A percentile compares a stretch with the other conserved stretches of the same genome.
Evolutionary conservation across 2,797 vertebrate genomes (phyloP).

Genomic region (Acipenser transmontanus): DNA sequence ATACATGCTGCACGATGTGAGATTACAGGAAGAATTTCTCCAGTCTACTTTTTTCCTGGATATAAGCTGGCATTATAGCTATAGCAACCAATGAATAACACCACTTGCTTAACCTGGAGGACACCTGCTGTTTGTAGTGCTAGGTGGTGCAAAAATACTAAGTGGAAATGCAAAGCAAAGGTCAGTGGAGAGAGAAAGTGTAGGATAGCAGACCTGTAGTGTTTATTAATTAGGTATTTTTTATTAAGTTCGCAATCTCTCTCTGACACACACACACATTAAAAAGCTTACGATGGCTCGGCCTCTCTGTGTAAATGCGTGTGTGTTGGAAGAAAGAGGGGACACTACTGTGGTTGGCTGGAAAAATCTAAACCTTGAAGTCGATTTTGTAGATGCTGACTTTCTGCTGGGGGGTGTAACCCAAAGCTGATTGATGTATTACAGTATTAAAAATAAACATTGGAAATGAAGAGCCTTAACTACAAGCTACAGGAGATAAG

Average conservation of each 20-base stretch:
- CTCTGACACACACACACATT: neutral
- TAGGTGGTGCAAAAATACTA: conserved; percentile 6
- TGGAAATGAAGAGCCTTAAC: no score
- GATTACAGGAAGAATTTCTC: conserved; percentile 32
- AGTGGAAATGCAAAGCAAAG: conserved; percentile 4
- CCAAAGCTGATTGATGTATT: no score
- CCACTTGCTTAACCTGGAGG: neutral
- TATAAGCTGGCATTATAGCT: conserved; percentile 1
- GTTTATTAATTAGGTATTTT: conserved; percentile 8
- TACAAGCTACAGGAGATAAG: no score
- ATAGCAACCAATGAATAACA: neutral
- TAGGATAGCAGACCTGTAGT: neutral
- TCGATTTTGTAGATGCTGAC: no score
- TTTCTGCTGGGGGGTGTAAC: no score
- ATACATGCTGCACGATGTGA: conserved; percentile 11
- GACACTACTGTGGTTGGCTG: neutral
- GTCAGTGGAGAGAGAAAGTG: neutral
- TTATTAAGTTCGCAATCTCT: conserved; percentile 5
- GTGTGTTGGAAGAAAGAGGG: neutral
- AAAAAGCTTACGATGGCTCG: neutral
- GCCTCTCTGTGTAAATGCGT: neutral
- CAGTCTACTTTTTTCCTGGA: conserved; percentile 12
- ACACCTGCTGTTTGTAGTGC: neutral
- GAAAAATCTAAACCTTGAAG: neutral
- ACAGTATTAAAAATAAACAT: no score